Conservation (phyloP, 2,888 invertebrate genomes). For the Drosophila melanosoma region DNA sequence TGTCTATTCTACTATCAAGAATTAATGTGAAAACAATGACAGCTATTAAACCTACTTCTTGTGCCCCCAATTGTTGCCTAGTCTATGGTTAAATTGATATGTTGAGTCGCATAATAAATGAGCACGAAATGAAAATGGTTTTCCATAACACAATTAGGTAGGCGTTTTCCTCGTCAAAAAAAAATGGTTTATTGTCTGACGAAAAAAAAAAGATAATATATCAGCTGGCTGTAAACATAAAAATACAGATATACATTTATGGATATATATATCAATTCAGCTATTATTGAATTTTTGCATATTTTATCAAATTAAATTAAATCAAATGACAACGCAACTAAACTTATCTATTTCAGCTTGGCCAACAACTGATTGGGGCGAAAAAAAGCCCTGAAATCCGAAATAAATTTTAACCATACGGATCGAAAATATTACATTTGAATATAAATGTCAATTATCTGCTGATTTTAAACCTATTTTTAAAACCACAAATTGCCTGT, state of each 20-base stretch:
- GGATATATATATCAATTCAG: no score
- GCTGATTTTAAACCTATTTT: not conserved
- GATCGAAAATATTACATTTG: not conserved
- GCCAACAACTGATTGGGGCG: not conserved
- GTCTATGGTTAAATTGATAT: not conserved
- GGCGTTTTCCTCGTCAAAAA: not conserved
- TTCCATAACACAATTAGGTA: not conserved
- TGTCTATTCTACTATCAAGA: not conserved
- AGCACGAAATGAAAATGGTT: slow-evolving; percentile 1
- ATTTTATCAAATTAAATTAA: no score
- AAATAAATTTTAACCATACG: no score
- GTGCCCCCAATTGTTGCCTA: not conserved
- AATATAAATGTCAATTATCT: not conserved
- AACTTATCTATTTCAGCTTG: not conserved
- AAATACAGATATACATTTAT: not conserved
- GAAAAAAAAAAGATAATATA: not conserved
- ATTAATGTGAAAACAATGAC: no score
- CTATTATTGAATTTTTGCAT: no score
- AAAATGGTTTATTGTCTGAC: not conserved
- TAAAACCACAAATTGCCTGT: not conserved
- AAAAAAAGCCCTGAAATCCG: not conserved
- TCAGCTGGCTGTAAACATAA: not conserved
- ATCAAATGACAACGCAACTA: not conserved
- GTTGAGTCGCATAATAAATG: not conserved
- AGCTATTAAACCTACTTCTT: not conserved